Evolutionary conservation across 2,113 vertebrate genomes (phyloP).

Genomic region (Gadus macrocephalus): DNA sequence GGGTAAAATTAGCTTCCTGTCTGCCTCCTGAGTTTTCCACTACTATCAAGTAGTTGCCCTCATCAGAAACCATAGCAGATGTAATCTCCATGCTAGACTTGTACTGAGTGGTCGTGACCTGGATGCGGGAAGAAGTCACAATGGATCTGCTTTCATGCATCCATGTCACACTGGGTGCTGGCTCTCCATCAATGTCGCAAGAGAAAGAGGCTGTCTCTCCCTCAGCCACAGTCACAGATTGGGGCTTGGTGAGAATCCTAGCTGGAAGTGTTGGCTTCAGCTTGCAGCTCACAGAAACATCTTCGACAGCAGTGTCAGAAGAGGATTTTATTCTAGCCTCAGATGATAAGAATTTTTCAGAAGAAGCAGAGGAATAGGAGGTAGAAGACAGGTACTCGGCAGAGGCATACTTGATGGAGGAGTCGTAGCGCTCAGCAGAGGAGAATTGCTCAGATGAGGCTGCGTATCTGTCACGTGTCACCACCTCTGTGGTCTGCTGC

Average conservation of each 20-base stretch:
- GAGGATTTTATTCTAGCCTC: constrained; percentile 73
- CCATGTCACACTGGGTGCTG: constrained; percentile 88
- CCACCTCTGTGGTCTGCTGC: constrained; percentile 79
- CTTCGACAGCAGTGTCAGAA: constrained; percentile 71
- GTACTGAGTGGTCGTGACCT: constrained; percentile 85
- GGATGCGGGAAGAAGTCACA: constrained; percentile 76
- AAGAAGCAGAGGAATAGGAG: constrained; percentile 61
- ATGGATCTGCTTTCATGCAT: constrained; percentile 72
- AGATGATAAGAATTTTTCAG: constrained; percentile 45
- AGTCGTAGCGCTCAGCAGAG: constrained; percentile 69
- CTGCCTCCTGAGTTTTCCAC: constrained; percentile 89
- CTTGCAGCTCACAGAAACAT: constrained; percentile 71
- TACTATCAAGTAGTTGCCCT: constrained; percentile 87
- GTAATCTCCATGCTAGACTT: constrained; percentile 92
- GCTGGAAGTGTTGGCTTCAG: constrained; percentile 83
- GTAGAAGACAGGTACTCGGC: constrained; percentile 69
- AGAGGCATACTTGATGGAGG: constrained; percentile 65
- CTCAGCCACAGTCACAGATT: constrained; percentile 83
- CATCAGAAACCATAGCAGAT: constrained; percentile 82
- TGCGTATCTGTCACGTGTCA: constrained; percentile 77
- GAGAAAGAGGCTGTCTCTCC: constrained; percentile 87
- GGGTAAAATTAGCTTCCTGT: constrained; percentile 88
- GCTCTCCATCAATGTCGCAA: constrained; percentile 93
- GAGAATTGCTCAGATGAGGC: constrained; percentile 67
- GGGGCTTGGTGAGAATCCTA: constrained; percentile 91